Evolutionary conservation across 2,888 invertebrate genomes (phyloP), one percentile per base, ranked within the genome.

Genomic region (Podotricha telesiphe): DNA sequence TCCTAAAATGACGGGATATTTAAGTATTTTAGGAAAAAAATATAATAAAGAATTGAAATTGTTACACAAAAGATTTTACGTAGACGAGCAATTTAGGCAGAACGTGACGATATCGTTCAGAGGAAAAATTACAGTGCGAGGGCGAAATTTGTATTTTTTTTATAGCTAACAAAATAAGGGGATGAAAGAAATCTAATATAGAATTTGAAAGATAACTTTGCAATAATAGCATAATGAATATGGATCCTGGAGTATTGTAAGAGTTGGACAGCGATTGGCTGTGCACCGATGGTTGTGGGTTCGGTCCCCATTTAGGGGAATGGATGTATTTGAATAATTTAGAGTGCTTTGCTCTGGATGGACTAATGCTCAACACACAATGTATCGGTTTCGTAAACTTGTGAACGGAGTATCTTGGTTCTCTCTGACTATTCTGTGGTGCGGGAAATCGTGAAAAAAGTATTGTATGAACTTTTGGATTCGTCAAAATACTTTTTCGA

Each of bases 21-120:
- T 37, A 50, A 50, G 37, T 48, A 50, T 20, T 62, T 37, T 50
- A 19, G 42, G 17, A 42, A 10, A 59, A 61, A 48, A 47, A 62
- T 50, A 62, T 20, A 62, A 37, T 48, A 48, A 50, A 59, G 59
- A 59, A 62, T 62, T 62, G 62, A 37, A 62, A 62, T 62, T 47
- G 20, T 50, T 62, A 62, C 34, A 62, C 62, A 62, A 62, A 59
- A 62, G 62, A 62, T 62, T 62, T 34, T 15, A 62, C 48, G 62
- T 50, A 62, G 62, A 62, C 62, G 62, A 50, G 62, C 62, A 62
- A 62, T 62, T 62, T 62, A 19, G 47, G 34, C 48, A 37, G 47
- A 62, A 62, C 62, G 62, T 62, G 62, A 62, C 62, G 50, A 62
- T 62, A 62, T 62, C 62, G 15, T 62, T 62, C 34, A 8, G 62